These are phyloP conservation scores for Enteromius argenteus DNA, from an alignment of 2,797 vertebrate genomes.

Conservation along the genomic window DNA sequence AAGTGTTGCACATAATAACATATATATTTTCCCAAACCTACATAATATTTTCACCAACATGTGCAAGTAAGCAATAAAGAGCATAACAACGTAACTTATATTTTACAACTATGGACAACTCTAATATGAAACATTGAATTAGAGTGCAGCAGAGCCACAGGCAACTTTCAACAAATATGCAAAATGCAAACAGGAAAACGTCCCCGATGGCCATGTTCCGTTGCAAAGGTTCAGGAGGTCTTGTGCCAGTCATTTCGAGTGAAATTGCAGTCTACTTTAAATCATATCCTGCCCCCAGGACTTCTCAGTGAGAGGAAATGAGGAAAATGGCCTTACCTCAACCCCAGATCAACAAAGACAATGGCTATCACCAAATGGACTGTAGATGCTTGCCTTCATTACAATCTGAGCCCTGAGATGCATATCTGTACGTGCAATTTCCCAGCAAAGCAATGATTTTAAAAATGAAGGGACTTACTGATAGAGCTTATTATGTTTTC, in stretches of 20 bases:
- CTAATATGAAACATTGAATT: constrained; percentile 24
- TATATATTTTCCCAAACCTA: neutral
- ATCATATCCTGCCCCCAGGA: constrained; percentile 43
- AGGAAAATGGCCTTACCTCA: constrained; percentile 27
- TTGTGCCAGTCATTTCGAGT: constrained; percentile 36
- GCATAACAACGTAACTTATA: neutral
- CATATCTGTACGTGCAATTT: neutral
- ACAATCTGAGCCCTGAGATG: neutral
- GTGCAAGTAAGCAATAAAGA: neutral
- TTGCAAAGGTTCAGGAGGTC: constrained; percentile 35
- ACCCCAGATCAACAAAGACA: constrained; percentile 36
- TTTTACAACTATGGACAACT: constrained; percentile 9
- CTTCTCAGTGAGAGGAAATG: constrained; percentile 37
- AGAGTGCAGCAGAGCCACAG: constrained; percentile 19
- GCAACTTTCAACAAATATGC: constrained; percentile 38
- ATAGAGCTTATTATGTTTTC: neutral
- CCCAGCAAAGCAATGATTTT: neutral
- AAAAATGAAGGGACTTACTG: neutral
- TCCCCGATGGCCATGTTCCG: constrained; percentile 39
- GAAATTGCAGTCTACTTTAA: constrained; percentile 51
- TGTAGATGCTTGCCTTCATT: neutral
- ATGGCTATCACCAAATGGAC: neutral
- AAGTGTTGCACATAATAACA: neutral
- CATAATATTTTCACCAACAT: neutral
- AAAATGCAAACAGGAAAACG: constrained; percentile 19